Percentiles rank a stretch among this genome's conserved stretches.
These are phyloP conservation scores for Venturia canescens DNA, from an alignment of 1,140 invertebrate species.

Conservation along the genomic window DNA sequence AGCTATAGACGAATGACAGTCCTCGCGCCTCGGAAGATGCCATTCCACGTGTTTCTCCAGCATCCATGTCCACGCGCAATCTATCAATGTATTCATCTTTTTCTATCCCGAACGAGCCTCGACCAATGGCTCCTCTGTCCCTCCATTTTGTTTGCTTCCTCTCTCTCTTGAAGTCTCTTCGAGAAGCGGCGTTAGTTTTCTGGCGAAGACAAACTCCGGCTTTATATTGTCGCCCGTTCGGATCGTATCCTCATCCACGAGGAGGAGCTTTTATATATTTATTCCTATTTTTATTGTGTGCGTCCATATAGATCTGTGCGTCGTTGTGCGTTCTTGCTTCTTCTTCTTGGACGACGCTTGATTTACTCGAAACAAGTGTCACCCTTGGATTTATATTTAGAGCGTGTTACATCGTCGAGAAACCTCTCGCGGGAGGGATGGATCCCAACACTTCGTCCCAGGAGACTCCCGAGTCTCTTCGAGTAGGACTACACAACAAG, in stretches of 20 bases:
- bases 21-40: not conserved
- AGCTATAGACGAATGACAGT: not conserved
- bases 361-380: slow-evolving; percentile 75
- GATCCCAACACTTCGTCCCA: slow-evolving; percentile 17
- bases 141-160: not conserved
- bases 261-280: not conserved
- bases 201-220: slow-evolving; percentile 9
- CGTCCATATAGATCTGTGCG: not conserved
- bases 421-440: slow-evolving; percentile 22
- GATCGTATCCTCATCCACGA: not conserved
- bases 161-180: not conserved
- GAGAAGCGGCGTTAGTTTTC: slow-evolving; percentile 22
- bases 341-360: slow-evolving; percentile 57
- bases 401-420: slow-evolving; percentile 47
- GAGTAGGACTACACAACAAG: slow-evolving; percentile 29
- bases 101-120: slow-evolving; percentile 1
- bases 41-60: slow-evolving; percentile 10
- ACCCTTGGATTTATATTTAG: slow-evolving; percentile 64
- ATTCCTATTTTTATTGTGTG: not conserved
- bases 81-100: slow-evolving; percentile 36
- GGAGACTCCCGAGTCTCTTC: slow-evolving; percentile 12
- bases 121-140: not conserved
- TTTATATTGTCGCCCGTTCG: not conserved
- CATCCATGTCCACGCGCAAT: slow-evolving; percentile 2
- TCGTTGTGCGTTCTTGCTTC: slow-evolving; percentile 39